phyloP scores from a whole-genome alignment of 2,113 vertebrate genomes.

The Oreotrochilus melanogaster region DNA sequence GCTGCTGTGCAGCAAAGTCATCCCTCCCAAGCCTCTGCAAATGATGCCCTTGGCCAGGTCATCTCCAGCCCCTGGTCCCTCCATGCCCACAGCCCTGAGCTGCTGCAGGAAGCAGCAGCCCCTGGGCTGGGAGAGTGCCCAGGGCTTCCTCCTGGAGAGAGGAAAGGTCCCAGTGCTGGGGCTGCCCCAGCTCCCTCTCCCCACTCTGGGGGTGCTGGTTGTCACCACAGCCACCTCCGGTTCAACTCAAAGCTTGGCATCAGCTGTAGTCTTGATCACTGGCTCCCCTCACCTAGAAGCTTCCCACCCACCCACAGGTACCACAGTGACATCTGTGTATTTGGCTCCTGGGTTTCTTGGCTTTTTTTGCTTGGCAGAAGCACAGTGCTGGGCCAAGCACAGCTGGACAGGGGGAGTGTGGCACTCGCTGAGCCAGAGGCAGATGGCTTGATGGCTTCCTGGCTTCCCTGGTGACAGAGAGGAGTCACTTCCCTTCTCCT shows the following conservation, averaged over 20 bases:
- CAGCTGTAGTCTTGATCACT: rapidly evolving
- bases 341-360: rapidly evolving
- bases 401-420: neutral
- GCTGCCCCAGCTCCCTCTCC: neutral
- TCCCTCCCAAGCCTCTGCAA: neutral
- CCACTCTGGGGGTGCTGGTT: neutral
- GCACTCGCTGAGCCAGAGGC: neutral
- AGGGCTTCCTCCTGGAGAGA: neutral
- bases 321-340: rapidly evolving
- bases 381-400: rapidly evolving
- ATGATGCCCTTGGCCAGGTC: neutral
- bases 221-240: neutral
- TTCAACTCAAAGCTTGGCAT: neutral
- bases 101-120: neutral
- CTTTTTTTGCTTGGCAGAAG: neutral
- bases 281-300: rapidly evolving
- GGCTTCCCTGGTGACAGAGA: neutral
- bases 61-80: neutral
- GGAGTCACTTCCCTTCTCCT: constrained; percentile 14
- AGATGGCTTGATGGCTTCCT: constrained; percentile 5
- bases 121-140: neutral
- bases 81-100: neutral
- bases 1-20: neutral
- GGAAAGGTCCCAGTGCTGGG: neutral
- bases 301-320: rapidly evolving